These are phyloP conservation scores for Coenonympha arcania DNA, from an alignment of 2,888 invertebrate genomes.

Conservation along the genomic window DNA sequence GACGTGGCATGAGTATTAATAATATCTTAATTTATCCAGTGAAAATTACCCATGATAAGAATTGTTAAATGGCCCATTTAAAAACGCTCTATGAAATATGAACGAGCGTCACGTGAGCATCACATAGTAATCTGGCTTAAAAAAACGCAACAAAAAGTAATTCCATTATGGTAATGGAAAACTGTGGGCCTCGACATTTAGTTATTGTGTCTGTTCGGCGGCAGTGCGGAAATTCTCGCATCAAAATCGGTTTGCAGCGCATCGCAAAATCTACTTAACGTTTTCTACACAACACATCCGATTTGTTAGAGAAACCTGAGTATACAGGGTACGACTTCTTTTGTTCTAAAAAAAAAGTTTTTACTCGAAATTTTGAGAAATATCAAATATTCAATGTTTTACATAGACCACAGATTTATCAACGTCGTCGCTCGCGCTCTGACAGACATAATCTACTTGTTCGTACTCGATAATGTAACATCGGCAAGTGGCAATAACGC, in stretches of 20 bases:
- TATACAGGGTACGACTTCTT: too few species aligned
- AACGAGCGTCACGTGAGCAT: not conserved
- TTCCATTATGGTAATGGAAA: constrained; percentile 7
- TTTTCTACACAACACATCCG: not conserved
- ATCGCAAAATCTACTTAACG: not conserved
- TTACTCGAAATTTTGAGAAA: too few species aligned
- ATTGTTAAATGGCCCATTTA: not conserved
- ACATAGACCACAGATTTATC: too few species aligned
- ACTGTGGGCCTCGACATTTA: not conserved
- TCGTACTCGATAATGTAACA: too few species aligned
- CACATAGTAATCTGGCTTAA: not conserved
- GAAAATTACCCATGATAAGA: not conserved
- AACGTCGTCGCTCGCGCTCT: too few species aligned
- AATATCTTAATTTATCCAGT: too few species aligned
- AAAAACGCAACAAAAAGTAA: constrained; percentile 3
- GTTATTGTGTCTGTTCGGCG: not conserved
- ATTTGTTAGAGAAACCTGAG: too few species aligned
- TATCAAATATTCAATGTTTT: too few species aligned
- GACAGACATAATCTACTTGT: too few species aligned
- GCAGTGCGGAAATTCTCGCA: not conserved
- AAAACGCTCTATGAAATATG: not conserved
- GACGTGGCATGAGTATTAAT: too few species aligned
- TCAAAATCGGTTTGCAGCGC: not conserved
- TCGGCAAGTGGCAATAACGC: too few species aligned
- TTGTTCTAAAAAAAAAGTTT: too few species aligned